These are phyloP conservation scores for Penaeus vannamei DNA, from an alignment of 1,140 invertebrate species.

Conservation along the genomic window DNA sequence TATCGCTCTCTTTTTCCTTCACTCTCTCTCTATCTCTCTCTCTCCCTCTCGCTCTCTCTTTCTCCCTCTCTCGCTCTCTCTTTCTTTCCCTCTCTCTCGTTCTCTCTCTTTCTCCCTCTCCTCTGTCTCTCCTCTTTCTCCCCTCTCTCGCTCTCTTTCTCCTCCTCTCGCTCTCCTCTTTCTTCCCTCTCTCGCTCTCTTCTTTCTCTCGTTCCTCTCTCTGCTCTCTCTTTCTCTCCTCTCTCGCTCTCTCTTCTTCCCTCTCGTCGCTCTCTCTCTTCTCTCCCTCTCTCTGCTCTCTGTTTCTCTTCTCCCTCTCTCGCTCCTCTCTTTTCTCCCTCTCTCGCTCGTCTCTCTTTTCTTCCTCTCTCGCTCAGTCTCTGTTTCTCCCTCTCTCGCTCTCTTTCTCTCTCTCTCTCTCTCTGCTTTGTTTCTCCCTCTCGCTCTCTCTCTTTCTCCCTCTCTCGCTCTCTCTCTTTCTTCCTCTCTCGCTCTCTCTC, in stretches of 20 bases:
- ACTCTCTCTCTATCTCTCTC: neutral
- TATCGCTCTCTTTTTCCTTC: neutral
- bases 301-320: neutral
- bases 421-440: neutral
- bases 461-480: no score
- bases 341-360: neutral
- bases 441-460: no score
- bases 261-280: no score
- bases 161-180: no score
- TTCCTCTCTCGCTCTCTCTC: no score
- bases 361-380: neutral
- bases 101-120: conserved; percentile 12
- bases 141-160: no score
- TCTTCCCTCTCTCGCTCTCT: no score
- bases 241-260: no score
- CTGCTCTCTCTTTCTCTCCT: neutral
- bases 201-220: no score
- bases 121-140: no score
- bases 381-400: neutral
- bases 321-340: neutral
- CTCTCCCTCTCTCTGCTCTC: neutral
- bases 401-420: neutral
- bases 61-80: conserved; percentile 4
- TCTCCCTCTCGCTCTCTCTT: neutral
- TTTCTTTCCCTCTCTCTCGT: conserved; percentile 4